Evolutionary conservation across 2,113 vertebrate genomes (phyloP), one percentile per base, ranked within the genome.

Genomic region (Zeus faber): DNA sequence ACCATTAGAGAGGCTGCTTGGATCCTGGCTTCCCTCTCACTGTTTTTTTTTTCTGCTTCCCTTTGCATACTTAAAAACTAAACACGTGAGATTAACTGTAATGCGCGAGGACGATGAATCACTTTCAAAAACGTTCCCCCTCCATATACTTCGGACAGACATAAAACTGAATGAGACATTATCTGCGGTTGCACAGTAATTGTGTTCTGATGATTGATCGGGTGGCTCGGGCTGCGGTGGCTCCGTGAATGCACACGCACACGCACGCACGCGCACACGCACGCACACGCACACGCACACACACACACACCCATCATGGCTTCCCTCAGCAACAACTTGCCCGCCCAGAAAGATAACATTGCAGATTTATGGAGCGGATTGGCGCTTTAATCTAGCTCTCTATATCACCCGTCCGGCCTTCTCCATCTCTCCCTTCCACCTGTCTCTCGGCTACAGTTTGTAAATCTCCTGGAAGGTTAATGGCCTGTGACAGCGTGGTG

Each of bases 321-420:
- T 11, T 8, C 14, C 1, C 17, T 27, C 2, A 27, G 4, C n/a
- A n/a, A n/a, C 40, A 57, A 64, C 22, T 64, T 58, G 59, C 43
- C 43, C 63, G 16, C 58, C 58, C 41, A 10, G 3, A 59, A 39
- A 67, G 41, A 80, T 79, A 69, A 60, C 65, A 61, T 65, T 52
- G 24, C 25, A 77, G 79, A 80, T 80, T 79, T 77, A 80, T 79
- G 60, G 46, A 27, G 31, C 48, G 70, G 74, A 80, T 84, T 69
- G 58, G 67, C 54, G 46, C 37, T 16, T 59, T 77, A 70, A 79
- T 72, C 59, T 77, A 57, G 9, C 76, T 77, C 35, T 70, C 77
- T 75, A 69, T 72, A 62, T 58, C 53, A 9, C 43, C 27, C 58
- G 48, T 61, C 48, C 63, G 29, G 54, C 63, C 47, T 60, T 37